These are phyloP conservation scores for Perdita meconis DNA, from an alignment of 2,888 invertebrate genomes.

Conservation along the genomic window DNA sequence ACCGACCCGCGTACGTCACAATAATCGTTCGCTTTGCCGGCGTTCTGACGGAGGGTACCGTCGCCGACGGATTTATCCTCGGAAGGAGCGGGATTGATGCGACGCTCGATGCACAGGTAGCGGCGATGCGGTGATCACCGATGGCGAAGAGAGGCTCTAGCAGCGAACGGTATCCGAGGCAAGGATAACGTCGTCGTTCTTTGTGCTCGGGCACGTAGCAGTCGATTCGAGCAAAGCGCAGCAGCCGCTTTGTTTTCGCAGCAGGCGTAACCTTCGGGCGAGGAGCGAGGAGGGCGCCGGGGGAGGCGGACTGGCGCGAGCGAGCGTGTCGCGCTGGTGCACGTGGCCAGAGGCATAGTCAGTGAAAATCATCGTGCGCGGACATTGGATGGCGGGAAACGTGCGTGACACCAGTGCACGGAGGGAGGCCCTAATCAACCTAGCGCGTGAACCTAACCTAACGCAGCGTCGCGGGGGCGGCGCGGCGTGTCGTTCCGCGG, in stretches of 20 bases:
- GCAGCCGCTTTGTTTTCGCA: slow-evolving; percentile 66
- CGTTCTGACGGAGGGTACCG: not conserved
- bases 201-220: slow-evolving; percentile 31
- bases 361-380: slow-evolving; percentile 75
- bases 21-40: not conserved
- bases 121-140: not conserved
- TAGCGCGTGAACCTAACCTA: slow-evolving; percentile 71
- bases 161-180: not conserved
- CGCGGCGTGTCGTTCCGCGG: slow-evolving; percentile 40
- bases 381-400: slow-evolving; percentile 72
- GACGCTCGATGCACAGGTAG: not conserved
- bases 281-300: slow-evolving; percentile 17
- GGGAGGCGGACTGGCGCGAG: slow-evolving; percentile 31
- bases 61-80: not conserved
- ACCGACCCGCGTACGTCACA: slow-evolving; percentile 28
- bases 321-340: slow-evolving; percentile 56
- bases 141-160: not conserved
- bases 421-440: slow-evolving; percentile 74
- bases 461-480: slow-evolving; percentile 42
- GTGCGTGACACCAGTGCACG: slow-evolving; percentile 68
- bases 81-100: not conserved
- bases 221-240: slow-evolving; percentile 35
- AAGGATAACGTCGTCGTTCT: slow-evolving; percentile 38
- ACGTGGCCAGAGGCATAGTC: slow-evolving; percentile 67
- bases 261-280: slow-evolving; percentile 68